These are phyloP conservation scores for Drosophila murphyi DNA, from an alignment of 1,140 invertebrate species.

Conservation along the genomic window DNA sequence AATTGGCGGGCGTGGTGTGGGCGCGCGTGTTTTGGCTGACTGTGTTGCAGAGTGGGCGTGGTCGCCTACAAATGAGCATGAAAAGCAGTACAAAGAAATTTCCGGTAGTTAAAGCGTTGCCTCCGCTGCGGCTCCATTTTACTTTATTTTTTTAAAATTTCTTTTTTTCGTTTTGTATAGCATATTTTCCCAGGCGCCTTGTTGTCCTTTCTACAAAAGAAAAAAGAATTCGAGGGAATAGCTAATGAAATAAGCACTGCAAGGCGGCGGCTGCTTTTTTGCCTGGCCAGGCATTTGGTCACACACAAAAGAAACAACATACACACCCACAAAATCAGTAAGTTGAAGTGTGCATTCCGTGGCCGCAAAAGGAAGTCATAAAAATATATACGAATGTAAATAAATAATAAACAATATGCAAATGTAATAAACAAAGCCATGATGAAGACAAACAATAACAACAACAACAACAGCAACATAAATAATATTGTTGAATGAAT, in stretches of 20 bases:
- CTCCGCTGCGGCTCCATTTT: conserved; percentile 47
- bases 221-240: conserved; percentile 69
- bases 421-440: conserved; percentile 79
- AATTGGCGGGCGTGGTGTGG: conserved; percentile 77
- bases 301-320: background rate
- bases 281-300: conserved; percentile 4
- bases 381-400: conserved; percentile 69
- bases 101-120: conserved; percentile 79
- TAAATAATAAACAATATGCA: conserved; percentile 83
- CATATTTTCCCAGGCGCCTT: conserved; percentile 41
- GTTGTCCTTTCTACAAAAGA: conserved; percentile 38
- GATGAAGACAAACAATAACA: conserved; percentile 46
- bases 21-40: conserved; percentile 36
- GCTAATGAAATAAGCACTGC: conserved; percentile 79
- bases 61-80: conserved; percentile 66
- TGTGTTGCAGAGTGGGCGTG: conserved; percentile 29
- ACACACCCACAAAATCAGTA: conserved; percentile 34
- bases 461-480: conserved; percentile 9
- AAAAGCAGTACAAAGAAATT: conserved; percentile 78
- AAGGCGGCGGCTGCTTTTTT: conserved; percentile 28
- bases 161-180: conserved; percentile 3
- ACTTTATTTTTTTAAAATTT: conserved; percentile 4
- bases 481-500: conserved; percentile 60
- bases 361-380: conserved; percentile 60
- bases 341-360: conserved; percentile 31